Conservation (phyloP, 1,140 invertebrate species). For the Stegodyphus dumicola region DNA sequence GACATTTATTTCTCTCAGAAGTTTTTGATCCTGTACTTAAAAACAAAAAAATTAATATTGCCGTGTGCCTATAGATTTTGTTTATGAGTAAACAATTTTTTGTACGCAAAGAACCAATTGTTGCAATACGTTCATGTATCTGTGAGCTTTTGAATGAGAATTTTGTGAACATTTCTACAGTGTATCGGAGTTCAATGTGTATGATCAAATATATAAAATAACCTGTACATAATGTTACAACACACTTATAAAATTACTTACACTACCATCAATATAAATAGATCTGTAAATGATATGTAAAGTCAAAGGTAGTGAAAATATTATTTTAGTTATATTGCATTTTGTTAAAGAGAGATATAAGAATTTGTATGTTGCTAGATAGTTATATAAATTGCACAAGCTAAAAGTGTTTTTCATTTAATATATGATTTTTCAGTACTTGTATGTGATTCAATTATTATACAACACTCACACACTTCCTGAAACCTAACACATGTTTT, state of each 20-base stretch:
- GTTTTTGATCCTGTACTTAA: too few relatives aligned
- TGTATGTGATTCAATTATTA: neutral
- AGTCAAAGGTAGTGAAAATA: constrained; percentile 48
- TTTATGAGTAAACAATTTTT: constrained; percentile 9
- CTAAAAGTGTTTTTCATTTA: constrained; percentile 19
- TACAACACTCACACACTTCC: too few relatives aligned
- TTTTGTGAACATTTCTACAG: constrained; percentile 46
- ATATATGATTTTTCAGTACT: neutral
- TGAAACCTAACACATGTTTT: too few relatives aligned
- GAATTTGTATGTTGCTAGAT: constrained; percentile 59
- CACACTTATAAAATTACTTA: constrained; percentile 23
- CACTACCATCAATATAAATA: constrained; percentile 41
- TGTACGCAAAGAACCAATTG: constrained; percentile 45
- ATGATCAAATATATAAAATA: constrained; percentile 46
- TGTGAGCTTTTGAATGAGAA: constrained; percentile 51
- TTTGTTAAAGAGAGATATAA: constrained; percentile 59
- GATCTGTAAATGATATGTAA: constrained; percentile 46
- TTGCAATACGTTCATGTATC: constrained; percentile 50
- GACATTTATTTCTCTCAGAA: too few relatives aligned
- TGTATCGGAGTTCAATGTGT: constrained; percentile 25
- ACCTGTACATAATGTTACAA: constrained; percentile 11
- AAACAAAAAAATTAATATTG: neutral
- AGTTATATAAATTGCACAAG: constrained; percentile 56
- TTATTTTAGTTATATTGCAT: constrained; percentile 61
- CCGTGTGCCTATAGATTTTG: constrained; percentile 13